Evolutionary conservation across 2,113 vertebrate genomes (phyloP), one percentile per base, ranked within the genome.

Genomic region (Monarcha castaneiventris): DNA sequence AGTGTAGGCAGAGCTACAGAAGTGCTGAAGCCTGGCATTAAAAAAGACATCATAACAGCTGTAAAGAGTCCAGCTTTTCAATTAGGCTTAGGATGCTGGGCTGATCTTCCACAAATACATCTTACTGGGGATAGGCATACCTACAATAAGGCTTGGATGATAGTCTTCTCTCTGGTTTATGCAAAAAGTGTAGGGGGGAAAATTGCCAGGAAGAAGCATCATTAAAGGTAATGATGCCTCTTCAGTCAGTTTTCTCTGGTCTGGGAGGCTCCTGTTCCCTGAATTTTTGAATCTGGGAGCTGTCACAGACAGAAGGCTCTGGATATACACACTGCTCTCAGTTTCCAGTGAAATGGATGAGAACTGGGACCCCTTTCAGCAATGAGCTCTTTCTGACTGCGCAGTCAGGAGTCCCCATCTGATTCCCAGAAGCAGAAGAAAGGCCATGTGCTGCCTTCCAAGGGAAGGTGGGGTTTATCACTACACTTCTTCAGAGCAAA

Each of bases 351-450:
- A 68, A 55, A 43, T 43, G 39, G 43, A 39, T 75, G 49, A 63
- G 59, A 89, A 63, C 41, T 62, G 68, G 44, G 48, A 56, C 39
- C 17, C 21, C 27, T 76, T 90, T 83, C 25, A 30, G 62, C 44
- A 75, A 11, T 0, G 1, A 81, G 16, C 44, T 68, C 33, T 63
- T 83, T 75, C 85, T 63, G 35, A 37, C 32, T 0, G 0, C 25
- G 17, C 56, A 43, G 17, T 33, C 10, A 4, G 43, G 48, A 82
- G 21, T 32, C 35, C 19, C 39, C 21, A 10, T 41, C 48, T 33
- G 27, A 61, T 43, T 76, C 16, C 63, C 37, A 73, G 63, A 61
- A 76, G 74, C 49, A 72, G n/a, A 88, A 72, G 39, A 27, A 90
- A 75, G 26, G 33, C 55, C n/a, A 23, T 2, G 11, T 67, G 29